Percentiles rank a stretch among this genome's conserved stretches.
Conservation (phyloP, 2,113 vertebrate species). For the Lates calcarifer region DNA sequence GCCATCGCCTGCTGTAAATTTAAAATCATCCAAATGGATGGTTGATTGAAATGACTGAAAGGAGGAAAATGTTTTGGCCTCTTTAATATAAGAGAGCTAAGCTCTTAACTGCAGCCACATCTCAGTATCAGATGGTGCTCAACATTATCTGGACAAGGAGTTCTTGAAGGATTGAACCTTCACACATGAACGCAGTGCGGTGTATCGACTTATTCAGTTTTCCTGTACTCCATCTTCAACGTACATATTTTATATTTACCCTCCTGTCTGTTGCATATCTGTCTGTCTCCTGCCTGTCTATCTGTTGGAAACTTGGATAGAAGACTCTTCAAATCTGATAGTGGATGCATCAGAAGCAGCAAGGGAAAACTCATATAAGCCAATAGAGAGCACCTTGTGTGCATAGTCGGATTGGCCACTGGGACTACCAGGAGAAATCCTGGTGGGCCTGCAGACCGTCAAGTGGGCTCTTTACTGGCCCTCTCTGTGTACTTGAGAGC, state of each 20-base stretch:
- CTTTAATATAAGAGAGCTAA: background rate
- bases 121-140: background rate
- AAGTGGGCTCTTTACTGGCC: too few relatives aligned
- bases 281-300: too few relatives aligned
- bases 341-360: background rate
- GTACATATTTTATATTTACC: background rate
- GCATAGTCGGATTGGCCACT: too few relatives aligned
- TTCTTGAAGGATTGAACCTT: background rate
- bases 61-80: conserved; percentile 12
- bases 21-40: conserved; percentile 31
- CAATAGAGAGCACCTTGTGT: background rate
- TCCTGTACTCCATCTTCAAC: background rate
- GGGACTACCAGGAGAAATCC: too few relatives aligned
- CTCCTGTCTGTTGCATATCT: background rate
- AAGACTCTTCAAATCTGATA: background rate
- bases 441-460: too few relatives aligned
- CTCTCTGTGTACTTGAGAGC: too few relatives aligned
- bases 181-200: background rate
- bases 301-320: background rate
- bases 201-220: background rate
- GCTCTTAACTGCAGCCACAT: background rate
- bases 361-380: background rate
- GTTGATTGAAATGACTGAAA: conserved; percentile 30
- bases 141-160: background rate
- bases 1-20: conserved; percentile 22